phyloP scores from a whole-genome alignment of 37 sponge, comb jelly and placozoan genomes.

The Corticium candelabrum region DNA sequence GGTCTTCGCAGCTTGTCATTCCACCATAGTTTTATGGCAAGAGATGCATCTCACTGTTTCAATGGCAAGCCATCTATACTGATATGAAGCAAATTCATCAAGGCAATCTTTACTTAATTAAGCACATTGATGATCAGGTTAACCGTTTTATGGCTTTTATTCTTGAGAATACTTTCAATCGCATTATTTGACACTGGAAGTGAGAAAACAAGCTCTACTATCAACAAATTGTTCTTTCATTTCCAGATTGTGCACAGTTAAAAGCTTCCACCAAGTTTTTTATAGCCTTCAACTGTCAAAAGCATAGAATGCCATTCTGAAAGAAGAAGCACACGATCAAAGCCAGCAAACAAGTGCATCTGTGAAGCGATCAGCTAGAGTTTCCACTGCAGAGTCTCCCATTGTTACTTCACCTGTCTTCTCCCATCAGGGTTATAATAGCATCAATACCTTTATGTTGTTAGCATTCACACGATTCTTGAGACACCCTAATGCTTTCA shows the following conservation, averaged over 20 bases:
- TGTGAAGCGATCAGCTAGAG: neutral
- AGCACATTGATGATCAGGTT: no score
- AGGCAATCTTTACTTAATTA: no score
- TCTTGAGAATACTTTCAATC: neutral
- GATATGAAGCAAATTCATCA: no score
- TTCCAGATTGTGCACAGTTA: neutral
- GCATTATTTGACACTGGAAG: neutral
- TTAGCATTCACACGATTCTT: no score
- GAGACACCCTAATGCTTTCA: no score
- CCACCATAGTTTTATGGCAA: neutral
- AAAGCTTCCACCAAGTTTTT: neutral
- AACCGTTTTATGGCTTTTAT: neutral
- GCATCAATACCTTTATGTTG: no score
- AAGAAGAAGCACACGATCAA: neutral
- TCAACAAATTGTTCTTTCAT: neutral
- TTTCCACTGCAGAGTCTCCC: neutral
- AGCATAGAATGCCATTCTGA: neutral
- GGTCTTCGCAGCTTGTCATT: neutral
- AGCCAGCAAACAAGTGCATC: neutral
- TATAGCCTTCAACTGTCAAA: neutral
- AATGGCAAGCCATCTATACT: no score
- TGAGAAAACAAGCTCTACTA: neutral
- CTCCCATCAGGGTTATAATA: neutral
- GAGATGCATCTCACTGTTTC: neutral
- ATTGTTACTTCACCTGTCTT: neutral